phyloP scores from a whole-genome alignment of 2,113 vertebrate genomes.

The Paramormyrops kingsleyae region DNA sequence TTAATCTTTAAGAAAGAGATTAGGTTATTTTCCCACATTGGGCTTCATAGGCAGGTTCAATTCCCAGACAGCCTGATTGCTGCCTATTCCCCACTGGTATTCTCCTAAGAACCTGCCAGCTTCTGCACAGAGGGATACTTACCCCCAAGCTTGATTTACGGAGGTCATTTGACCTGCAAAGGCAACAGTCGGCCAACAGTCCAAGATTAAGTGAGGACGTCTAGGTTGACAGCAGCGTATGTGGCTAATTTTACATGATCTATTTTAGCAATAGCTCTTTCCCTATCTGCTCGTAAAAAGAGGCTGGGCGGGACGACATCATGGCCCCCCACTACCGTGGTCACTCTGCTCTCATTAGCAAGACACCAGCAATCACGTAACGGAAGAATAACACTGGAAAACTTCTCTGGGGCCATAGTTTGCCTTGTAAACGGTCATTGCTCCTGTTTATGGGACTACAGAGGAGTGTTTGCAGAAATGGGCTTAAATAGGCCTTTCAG shows the following conservation, averaged over 20 bases:
- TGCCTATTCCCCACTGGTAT: constrained; percentile 24
- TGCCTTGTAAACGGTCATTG: neutral
- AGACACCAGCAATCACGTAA: constrained; percentile 32
- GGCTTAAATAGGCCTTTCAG: neutral
- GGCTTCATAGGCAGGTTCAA: constrained; percentile 59
- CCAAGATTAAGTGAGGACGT: constrained; percentile 70
- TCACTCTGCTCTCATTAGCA: constrained; percentile 28
- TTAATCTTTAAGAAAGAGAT: constrained; percentile 69
- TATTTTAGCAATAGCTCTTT: constrained; percentile 64
- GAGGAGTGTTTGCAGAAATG: neutral
- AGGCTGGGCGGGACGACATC: constrained; percentile 29
- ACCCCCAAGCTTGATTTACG: constrained; percentile 61
- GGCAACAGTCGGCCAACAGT: constrained; percentile 72
- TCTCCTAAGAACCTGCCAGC: constrained; percentile 6
- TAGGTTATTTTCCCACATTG: constrained; percentile 63
- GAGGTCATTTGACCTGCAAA: constrained; percentile 73
- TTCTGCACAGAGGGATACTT: constrained; percentile 38
- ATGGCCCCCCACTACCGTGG: constrained; percentile 30
- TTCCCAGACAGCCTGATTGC: constrained; percentile 49
- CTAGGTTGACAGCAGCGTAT: constrained; percentile 59
- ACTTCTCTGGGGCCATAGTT: neutral
- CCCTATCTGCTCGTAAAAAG: constrained; percentile 43
- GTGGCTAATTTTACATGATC: constrained; percentile 73
- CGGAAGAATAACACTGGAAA: neutral
- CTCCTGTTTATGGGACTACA: neutral